Conservation (phyloP, 2,797 vertebrate species). For the Halcyon chelicuti region DNA sequence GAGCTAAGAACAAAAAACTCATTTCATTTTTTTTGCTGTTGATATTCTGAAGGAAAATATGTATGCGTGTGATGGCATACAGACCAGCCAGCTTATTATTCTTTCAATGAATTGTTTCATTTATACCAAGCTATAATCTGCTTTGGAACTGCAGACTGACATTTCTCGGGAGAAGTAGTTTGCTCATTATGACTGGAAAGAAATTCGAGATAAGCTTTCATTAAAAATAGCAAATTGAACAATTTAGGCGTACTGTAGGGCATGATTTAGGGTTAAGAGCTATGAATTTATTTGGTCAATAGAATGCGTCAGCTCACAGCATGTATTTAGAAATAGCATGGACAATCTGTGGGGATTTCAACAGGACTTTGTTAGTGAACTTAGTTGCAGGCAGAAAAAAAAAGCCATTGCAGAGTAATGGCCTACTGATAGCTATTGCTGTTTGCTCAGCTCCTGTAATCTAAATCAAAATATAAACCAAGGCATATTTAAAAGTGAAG, state of each 20-base stretch:
- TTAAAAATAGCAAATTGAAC: constrained; percentile 37
- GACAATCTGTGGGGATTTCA: background rate
- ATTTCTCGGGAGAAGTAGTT: constrained; percentile 4
- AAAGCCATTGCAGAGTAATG: background rate
- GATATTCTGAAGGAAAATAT: constrained; percentile 31
- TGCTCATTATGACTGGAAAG: constrained; percentile 19
- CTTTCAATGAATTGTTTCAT: constrained; percentile 57
- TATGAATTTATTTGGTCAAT: constrained; percentile 27
- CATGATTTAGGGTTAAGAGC: background rate
- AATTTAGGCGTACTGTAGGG: background rate
- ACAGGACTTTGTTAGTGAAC: background rate
- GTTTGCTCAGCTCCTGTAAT: constrained; percentile 44
- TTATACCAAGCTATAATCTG: constrained; percentile 13
- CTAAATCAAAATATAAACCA: constrained; percentile 33
- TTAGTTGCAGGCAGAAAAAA: background rate
- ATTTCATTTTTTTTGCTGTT: constrained; percentile 45
- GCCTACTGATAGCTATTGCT: constrained; percentile 11
- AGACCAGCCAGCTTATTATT: constrained; percentile 44
- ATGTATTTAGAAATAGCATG: background rate
- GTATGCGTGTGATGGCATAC: constrained; percentile 3
- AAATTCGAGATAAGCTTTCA: constrained; percentile 53
- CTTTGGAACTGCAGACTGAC: constrained; percentile 10
- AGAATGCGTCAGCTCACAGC: background rate
- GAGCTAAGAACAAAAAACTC: constrained; percentile 52
- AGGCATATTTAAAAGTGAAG: constrained; percentile 12